A percentile compares a stretch with the other conserved stretches of the same genome.
These are phyloP conservation scores for Ammodytes marinus DNA, from an alignment of 2,113 vertebrate species.

Conservation along the genomic window DNA sequence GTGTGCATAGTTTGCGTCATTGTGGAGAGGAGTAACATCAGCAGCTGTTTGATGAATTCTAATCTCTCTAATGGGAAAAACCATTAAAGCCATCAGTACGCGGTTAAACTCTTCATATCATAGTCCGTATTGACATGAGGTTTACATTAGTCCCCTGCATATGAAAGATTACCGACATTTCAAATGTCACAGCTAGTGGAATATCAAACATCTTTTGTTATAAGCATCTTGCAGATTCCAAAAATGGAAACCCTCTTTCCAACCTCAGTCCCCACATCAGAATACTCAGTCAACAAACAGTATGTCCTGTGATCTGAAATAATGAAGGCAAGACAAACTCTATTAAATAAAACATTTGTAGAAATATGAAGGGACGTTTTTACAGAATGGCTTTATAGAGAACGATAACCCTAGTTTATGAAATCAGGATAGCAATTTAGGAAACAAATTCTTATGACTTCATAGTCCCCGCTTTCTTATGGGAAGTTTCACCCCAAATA, in stretches of 20 bases:
- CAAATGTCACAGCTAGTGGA: background rate
- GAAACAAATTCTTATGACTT: background rate
- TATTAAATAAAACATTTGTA: no score
- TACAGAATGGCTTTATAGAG: no score
- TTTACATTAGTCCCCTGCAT: conserved; percentile 6
- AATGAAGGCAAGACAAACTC: background rate
- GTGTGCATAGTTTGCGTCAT: background rate
- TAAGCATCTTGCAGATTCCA: background rate
- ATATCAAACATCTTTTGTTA: background rate
- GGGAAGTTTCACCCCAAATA: background rate
- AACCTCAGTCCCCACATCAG: background rate
- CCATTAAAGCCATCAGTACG: background rate
- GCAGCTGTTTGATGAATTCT: background rate
- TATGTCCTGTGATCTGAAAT: background rate
- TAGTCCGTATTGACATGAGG: background rate
- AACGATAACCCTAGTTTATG: background rate
- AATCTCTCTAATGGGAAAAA: background rate
- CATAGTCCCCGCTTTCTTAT: background rate
- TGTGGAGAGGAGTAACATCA: background rate
- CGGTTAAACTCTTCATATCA: background rate
- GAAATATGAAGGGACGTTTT: background rate
- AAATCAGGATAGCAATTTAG: background rate
- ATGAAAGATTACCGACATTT: background rate
- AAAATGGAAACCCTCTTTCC: background rate
- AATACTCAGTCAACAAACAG: background rate